phyloP scores from a whole-genome alignment of 1,140 invertebrate species.

The Cotesia glomerata region DNA sequence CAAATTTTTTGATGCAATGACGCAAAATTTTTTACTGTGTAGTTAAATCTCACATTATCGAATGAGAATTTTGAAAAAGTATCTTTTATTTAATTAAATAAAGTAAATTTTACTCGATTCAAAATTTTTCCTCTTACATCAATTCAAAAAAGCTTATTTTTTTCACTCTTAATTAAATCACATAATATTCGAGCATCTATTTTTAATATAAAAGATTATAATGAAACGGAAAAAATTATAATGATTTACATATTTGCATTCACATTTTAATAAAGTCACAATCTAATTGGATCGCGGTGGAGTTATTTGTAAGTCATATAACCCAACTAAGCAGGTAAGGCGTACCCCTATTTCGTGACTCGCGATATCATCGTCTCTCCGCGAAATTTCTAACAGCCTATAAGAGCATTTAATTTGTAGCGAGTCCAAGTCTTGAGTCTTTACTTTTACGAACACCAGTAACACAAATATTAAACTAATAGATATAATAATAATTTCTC shows the following conservation, averaged over 20 bases:
- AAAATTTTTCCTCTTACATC: too few species aligned
- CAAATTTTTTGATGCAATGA: too few species aligned
- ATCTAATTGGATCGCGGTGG: slow-evolving; percentile 22
- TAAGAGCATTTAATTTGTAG: too few species aligned
- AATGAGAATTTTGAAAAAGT: too few species aligned
- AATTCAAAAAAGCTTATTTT: too few species aligned
- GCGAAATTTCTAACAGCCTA: neutral
- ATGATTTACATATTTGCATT: slow-evolving; percentile 24
- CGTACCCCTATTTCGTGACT: slow-evolving; percentile 23
- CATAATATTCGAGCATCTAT: too few species aligned
- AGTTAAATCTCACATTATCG: too few species aligned
- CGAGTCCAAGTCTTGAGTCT: neutral
- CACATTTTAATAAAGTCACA: slow-evolving; percentile 24
- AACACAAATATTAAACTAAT: neutral
- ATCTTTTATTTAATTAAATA: too few species aligned
- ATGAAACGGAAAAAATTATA: neutral
- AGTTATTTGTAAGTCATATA: neutral
- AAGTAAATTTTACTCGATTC: too few species aligned
- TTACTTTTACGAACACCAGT: neutral
- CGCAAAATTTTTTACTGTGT: too few species aligned
- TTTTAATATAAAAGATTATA: neutral
- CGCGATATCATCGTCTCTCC: slow-evolving; percentile 21
- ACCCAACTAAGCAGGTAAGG: neutral
- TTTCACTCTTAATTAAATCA: too few species aligned
- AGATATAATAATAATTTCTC: too few species aligned